phyloP scores from a whole-genome alignment of 1,140 invertebrate species.

The Meteorus sp. region DNA sequence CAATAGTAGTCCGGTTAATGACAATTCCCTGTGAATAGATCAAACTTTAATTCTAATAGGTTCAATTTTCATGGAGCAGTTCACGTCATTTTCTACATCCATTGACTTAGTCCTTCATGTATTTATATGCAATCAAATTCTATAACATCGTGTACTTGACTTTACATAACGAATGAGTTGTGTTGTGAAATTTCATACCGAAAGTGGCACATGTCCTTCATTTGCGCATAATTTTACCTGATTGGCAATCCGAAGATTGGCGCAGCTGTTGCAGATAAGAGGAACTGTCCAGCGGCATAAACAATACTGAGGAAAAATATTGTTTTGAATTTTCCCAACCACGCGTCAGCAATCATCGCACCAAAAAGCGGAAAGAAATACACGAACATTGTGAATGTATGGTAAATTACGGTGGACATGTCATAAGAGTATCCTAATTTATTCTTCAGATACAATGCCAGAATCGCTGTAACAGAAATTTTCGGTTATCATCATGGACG shows the following conservation, averaged over 20 bases:
- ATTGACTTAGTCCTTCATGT: too few relatives aligned
- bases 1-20: constrained; percentile 77
- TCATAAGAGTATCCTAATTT: constrained; percentile 68
- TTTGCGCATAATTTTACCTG: constrained; percentile 58
- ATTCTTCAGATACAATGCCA: constrained; percentile 77
- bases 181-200: not conserved
- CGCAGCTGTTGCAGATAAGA: constrained; percentile 73
- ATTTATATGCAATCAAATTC: too few relatives aligned
- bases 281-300: constrained; percentile 81
- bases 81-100: too few relatives aligned
- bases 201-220: constrained; percentile 9
- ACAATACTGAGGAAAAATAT: constrained; percentile 87
- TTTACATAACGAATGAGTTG: not conserved
- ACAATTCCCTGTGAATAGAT: constrained; percentile 65
- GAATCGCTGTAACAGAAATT: constrained; percentile 69
- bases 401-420: constrained; percentile 78
- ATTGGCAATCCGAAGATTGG: constrained; percentile 64
- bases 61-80: too few relatives aligned
- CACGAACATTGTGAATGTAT: constrained; percentile 79
- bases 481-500: constrained; percentile 32
- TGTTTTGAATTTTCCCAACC: constrained; percentile 84
- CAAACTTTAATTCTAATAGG: not conserved
- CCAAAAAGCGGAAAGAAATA: constrained; percentile 88
- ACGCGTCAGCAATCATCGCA: constrained; percentile 85
- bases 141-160: too few relatives aligned